Conservation (phyloP, 2,888 invertebrate species). For the Hermaeophaga mercurialis region DNA sequence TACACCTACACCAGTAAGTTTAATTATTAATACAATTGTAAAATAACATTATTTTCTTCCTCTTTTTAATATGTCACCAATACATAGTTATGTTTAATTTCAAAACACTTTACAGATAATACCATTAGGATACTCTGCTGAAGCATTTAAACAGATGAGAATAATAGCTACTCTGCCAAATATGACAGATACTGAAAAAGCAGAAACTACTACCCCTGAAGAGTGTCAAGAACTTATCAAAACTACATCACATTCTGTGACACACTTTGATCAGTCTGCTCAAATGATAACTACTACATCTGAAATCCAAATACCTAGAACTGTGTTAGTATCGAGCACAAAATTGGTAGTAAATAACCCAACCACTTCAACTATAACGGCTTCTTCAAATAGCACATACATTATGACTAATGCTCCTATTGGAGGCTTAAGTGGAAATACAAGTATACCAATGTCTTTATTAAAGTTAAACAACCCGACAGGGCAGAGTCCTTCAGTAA, state of each 20-base stretch:
- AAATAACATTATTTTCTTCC: neutral
- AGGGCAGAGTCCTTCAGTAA: no score
- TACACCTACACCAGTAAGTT: constrained; percentile 25
- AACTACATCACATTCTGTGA: neutral
- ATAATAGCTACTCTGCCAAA: constrained; percentile 32
- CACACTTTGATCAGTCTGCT: neutral
- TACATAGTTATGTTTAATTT: no score
- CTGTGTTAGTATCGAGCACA: neutral
- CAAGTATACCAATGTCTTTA: neutral
- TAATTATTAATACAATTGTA: neutral
- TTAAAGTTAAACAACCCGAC: neutral
- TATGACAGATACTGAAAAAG: constrained; percentile 10
- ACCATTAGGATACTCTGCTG: constrained; percentile 36
- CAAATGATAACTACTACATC: neutral
- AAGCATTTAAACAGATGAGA: constrained; percentile 38
- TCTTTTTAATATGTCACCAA: no score
- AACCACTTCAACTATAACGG: neutral
- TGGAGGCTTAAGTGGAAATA: neutral
- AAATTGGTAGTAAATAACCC: neutral
- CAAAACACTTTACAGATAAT: no score
- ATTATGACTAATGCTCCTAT: neutral
- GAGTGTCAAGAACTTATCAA: neutral
- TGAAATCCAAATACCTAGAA: neutral
- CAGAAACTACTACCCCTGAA: neutral
- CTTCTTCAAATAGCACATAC: neutral